Conservation (phyloP, 2,113 vertebrate species). For the Petroica traversi region DNA sequence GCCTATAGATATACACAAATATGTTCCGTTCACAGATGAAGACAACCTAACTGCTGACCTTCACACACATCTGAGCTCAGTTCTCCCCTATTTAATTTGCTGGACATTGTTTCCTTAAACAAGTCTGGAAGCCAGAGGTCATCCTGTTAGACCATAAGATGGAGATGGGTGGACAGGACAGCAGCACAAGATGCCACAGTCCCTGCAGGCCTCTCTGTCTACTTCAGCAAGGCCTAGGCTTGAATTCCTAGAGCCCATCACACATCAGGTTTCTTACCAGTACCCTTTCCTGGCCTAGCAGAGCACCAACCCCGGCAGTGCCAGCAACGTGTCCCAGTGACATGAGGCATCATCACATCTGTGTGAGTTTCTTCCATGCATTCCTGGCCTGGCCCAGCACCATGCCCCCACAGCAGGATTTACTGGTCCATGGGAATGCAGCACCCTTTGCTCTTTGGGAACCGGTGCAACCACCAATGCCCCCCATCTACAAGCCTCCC, state of each 20-base stretch:
- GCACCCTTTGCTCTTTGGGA: not conserved
- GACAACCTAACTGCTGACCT: not conserved
- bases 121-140: not conserved
- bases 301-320: not conserved
- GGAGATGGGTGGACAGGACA: not conserved
- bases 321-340: not conserved
- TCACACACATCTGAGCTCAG: not conserved
- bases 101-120: not conserved
- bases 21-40: not conserved
- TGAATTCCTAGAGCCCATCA: not conserved
- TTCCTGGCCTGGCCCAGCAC: not conserved
- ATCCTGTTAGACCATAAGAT: not conserved
- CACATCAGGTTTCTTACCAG: not conserved
- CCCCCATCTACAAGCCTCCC: not conserved
- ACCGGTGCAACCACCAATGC: not conserved
- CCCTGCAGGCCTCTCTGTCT: not conserved
- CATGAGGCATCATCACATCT: not conserved
- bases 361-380: not conserved
- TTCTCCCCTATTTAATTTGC: not conserved
- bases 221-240: not conserved
- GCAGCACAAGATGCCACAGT: not conserved
- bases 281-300: not conserved
- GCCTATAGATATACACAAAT: not conserved
- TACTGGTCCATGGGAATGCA: not conserved
- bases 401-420: not conserved